phyloP scores from a whole-genome alignment of 53 echinoderm and acorn worm genomes.

The Echinarachnius parma region DNA sequence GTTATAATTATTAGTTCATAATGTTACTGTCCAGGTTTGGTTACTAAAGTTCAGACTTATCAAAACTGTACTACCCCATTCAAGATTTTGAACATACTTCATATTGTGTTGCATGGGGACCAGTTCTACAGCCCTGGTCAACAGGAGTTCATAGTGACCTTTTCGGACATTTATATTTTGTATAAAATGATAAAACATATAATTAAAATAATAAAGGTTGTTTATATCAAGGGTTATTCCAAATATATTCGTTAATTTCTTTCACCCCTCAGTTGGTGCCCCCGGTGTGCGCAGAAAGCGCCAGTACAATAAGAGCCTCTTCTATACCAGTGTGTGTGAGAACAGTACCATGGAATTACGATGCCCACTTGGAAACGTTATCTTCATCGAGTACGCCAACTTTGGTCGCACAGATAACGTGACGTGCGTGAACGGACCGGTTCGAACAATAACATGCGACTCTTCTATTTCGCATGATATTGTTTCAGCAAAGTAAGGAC shows the following conservation, averaged over 20 bases:
- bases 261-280: not conserved
- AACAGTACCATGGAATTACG: constrained; percentile 78
- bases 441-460: constrained; percentile 50
- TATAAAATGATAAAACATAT: no score
- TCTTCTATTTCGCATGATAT: constrained; percentile 42
- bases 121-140: no score
- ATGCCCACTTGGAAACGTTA: constrained; percentile 44
- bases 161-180: no score
- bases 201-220: no score
- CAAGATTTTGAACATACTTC: no score
- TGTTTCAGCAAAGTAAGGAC: constrained; percentile 67
- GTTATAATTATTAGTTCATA: no score
- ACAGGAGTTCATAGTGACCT: no score
- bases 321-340: constrained; percentile 87
- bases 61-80: no score
- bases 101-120: no score
- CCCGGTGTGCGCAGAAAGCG: constrained; percentile 4
- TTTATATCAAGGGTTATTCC: no score
- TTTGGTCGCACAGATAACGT: constrained; percentile 75
- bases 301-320: not conserved
- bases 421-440: constrained; percentile 56
- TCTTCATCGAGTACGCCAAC: constrained; percentile 64
- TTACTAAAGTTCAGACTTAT: no score
- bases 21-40: no score
- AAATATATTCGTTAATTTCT: not conserved